phyloP scores from a whole-genome alignment of 1,140 invertebrate species.

The Anthonomus grandis region DNA sequence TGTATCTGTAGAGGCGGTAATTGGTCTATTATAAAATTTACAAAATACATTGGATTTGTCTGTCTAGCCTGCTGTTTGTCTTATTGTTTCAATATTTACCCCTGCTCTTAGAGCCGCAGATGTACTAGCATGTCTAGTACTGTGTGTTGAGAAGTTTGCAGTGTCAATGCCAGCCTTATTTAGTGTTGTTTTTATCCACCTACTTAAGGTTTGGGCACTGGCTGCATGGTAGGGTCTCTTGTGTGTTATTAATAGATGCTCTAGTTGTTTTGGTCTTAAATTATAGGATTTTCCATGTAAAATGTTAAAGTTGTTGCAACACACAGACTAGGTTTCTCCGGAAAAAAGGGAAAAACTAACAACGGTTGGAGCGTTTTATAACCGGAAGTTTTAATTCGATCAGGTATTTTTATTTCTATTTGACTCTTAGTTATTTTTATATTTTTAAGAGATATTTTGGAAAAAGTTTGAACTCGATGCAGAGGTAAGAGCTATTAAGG shows the following conservation, averaged over 20 bases:
- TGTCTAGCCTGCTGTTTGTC: constrained; percentile 36
- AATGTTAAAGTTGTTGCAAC: neutral
- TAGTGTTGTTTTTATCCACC: constrained; percentile 39
- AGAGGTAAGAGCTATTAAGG: neutral
- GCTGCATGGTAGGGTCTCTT: constrained; percentile 3
- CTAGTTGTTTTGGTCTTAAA: neutral
- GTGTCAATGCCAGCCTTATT: constrained; percentile 33
- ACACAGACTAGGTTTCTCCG: neutral
- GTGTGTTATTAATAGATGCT: neutral
- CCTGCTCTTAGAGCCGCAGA: constrained; percentile 28
- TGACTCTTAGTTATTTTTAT: neutral
- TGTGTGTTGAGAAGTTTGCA: constrained; percentile 30
- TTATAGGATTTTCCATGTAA: constrained; percentile 9
- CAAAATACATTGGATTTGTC: constrained; percentile 29
- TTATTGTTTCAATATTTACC: constrained; percentile 34
- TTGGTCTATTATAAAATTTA: constrained; percentile 12
- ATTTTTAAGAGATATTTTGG: neutral
- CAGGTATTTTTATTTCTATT: neutral
- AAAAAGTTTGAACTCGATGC: neutral
- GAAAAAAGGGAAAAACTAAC: neutral
- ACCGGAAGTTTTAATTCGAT: constrained; percentile 2
- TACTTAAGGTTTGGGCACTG: constrained; percentile 31
- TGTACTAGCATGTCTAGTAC: constrained; percentile 36
- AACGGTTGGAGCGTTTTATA: neutral
- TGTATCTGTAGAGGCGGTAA: neutral